phyloP scores from a whole-genome alignment of 1,140 invertebrate genomes.

The Cydia splendana region DNA sequence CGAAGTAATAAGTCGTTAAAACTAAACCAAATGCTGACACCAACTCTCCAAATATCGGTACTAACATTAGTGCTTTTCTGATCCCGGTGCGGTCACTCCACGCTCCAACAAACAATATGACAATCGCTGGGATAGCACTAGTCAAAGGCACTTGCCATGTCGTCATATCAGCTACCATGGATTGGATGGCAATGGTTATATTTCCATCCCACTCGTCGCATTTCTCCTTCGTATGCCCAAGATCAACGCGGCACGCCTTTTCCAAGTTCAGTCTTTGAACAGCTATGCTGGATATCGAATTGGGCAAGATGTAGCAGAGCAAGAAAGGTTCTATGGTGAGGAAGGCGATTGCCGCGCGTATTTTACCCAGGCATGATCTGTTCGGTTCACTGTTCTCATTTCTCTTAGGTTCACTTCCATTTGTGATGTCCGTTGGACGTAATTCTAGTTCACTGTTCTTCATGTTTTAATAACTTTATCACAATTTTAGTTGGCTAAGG shows the following conservation, averaged over 20 bases:
- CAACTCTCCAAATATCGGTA: conserved; percentile 80
- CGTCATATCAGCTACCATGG: conserved; percentile 78
- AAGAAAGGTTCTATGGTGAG: conserved; percentile 81
- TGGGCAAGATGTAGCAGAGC: conserved; percentile 79
- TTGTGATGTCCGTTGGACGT: conserved; percentile 16
- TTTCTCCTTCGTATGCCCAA: conserved; percentile 75
- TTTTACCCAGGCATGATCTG: neutral
- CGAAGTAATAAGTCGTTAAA: conserved; percentile 78
- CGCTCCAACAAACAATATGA: conserved; percentile 82
- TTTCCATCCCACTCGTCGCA: conserved; percentile 65
- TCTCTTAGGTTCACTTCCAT: conserved; percentile 33
- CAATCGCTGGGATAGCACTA: conserved; percentile 80
- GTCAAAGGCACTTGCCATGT: conserved; percentile 79
- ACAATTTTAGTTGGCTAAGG: conserved; percentile 37
- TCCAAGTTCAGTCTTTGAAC: conserved; percentile 81
- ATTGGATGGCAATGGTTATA: conserved; percentile 61
- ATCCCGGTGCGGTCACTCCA: conserved; percentile 82
- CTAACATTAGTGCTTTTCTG: conserved; percentile 81
- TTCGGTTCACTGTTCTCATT: conserved; percentile 35
- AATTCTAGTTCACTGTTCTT: conserved; percentile 39
- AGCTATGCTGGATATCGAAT: conserved; percentile 74
- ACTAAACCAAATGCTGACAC: conserved; percentile 72
- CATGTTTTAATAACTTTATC: conserved; percentile 33
- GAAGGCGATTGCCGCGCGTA: conserved; percentile 41
- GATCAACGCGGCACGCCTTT: conserved; percentile 82